A percentile compares a stretch with the other conserved stretches of the same genome.
These are phyloP conservation scores for Pyrrhosoma nymphula DNA, from an alignment of 2,888 invertebrate species.

Conservation along the genomic window DNA sequence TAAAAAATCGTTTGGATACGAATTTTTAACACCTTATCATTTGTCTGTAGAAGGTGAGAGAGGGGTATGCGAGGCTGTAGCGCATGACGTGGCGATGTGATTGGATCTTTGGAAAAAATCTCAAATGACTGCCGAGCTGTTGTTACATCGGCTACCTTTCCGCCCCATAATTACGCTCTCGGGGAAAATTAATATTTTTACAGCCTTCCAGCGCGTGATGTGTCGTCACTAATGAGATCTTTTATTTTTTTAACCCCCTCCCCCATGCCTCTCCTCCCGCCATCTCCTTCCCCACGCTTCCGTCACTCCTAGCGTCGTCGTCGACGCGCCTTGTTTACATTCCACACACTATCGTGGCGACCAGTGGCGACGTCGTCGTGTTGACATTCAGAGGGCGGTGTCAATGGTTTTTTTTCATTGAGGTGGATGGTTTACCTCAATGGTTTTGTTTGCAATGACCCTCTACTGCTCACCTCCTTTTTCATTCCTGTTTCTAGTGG, in stretches of 20 bases:
- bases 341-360: not conserved
- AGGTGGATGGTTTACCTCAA: no score
- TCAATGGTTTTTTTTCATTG: not conserved
- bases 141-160: not conserved
- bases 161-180: slow-evolving; percentile 1
- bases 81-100: not conserved
- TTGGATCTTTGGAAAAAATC: not conserved
- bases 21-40: not conserved
- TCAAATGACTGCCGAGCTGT: not conserved
- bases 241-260: not conserved
- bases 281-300: not conserved
- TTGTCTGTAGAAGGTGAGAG: not conserved
- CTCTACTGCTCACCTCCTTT: no score
- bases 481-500: no score
- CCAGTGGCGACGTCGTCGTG: not conserved
- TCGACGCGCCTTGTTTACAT: not conserved
- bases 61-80: not conserved
- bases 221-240: slow-evolving; percentile 29
- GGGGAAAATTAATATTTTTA: slow-evolving; percentile 25
- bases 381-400: not conserved
- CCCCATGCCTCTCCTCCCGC: not conserved
- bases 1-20: not conserved
- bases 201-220: slow-evolving; percentile 33
- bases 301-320: not conserved
- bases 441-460: no score